These are phyloP conservation scores for Bombus soroeensis DNA, from an alignment of 1,140 invertebrate species.

Conservation along the genomic window DNA sequence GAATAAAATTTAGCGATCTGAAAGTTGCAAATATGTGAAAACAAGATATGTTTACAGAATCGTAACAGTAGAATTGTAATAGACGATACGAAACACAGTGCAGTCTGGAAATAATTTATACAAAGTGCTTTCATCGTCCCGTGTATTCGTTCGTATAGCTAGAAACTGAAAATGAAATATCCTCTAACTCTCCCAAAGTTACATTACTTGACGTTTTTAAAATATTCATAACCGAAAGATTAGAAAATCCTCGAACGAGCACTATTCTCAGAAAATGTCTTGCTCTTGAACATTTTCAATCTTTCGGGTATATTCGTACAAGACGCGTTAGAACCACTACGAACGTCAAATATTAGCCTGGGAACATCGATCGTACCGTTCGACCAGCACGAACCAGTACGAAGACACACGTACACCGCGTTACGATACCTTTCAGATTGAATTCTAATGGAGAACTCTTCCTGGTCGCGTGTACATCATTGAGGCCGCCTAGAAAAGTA, in stretches of 20 bases:
- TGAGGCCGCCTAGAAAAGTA: conserved; percentile 59
- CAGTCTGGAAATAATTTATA: background rate
- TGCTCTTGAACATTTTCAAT: background rate
- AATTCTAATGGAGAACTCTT: conserved; percentile 15
- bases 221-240: background rate
- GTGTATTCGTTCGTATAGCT: background rate
- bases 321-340: background rate
- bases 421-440: background rate
- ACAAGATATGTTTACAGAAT: background rate
- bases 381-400: background rate
- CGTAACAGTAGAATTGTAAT: background rate
- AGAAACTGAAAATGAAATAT: background rate
- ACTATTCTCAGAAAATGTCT: too few species aligned
- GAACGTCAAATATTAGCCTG: conserved; percentile 14
- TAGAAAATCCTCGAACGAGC: background rate
- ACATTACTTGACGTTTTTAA: too few species aligned
- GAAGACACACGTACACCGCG: background rate
- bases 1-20: too few species aligned
- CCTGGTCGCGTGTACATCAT: conserved; percentile 49
- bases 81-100: background rate
- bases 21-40: too few species aligned
- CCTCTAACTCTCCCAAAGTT: too few species aligned
- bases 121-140: background rate
- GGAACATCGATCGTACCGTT: conserved; percentile 22
- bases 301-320: background rate